phyloP scores from a whole-genome alignment of 2,797 vertebrate species.

The Eleutherodactylus coqui region DNA sequence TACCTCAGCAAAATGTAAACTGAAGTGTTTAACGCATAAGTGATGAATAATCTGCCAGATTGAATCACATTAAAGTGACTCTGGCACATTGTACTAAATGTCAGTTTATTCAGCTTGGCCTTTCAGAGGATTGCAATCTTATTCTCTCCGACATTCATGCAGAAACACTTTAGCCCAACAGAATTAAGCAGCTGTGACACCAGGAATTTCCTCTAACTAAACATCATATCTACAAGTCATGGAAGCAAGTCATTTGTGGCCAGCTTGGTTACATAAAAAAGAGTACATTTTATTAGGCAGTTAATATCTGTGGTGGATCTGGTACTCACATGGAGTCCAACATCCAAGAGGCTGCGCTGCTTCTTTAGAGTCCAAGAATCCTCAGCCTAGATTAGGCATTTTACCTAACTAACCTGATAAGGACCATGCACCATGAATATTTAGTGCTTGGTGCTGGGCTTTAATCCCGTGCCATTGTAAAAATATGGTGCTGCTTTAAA shows the following conservation, averaged over 20 bases:
- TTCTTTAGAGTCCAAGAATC: no score
- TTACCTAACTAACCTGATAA: no score
- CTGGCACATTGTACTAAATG: conserved; percentile 47
- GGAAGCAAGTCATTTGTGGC: not conserved
- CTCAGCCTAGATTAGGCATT: no score
- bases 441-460: no score
- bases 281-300: no score
- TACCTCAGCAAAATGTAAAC: conserved; percentile 31
- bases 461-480: no score
- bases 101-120: conserved; percentile 66
- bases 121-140: conserved; percentile 66
- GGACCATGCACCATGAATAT: no score
- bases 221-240: conserved; percentile 42
- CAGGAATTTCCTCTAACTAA: conserved; percentile 71
- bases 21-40: conserved; percentile 54
- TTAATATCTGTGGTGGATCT: not conserved
- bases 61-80: conserved; percentile 64
- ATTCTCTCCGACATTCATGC: conserved; percentile 69
- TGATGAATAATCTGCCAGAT: conserved; percentile 67
- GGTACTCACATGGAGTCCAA: not conserved
- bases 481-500: no score
- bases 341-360: not conserved
- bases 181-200: conserved; percentile 68
- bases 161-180: conserved; percentile 69
- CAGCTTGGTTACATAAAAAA: not conserved